Percentiles rank a stretch among this genome's conserved stretches.
Evolutionary conservation across 53 echinoderm and acorn worm species (phyloP).

Genomic region (Patiria pectinifera): DNA sequence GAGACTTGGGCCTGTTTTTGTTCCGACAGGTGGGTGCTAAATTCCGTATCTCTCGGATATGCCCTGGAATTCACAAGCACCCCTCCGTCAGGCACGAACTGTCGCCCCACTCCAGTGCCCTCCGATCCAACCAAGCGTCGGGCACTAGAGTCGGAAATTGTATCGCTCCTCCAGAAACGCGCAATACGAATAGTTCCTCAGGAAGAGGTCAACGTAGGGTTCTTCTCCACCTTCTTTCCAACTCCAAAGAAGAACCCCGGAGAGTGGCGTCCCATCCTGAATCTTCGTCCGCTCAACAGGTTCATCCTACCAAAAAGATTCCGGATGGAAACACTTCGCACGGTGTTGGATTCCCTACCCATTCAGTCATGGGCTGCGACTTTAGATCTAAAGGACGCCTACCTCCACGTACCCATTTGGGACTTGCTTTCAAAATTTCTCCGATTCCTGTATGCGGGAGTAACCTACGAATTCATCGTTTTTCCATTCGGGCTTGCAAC

Average conservation of each 20-base stretch:
- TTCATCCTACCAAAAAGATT: neutral
- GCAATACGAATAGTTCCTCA: no score
- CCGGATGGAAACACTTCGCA: constrained; percentile 25
- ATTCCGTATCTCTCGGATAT: neutral
- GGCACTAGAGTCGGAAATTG: neutral
- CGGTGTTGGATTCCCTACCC: no score
- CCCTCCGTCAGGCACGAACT: constrained; percentile 1
- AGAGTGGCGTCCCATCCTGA: neutral
- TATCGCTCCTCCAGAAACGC: constrained; percentile 4
- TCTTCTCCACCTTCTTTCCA: constrained; percentile 11
- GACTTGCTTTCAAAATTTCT: neutral
- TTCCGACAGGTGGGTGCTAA: constrained; percentile 4
- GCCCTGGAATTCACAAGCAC: constrained; percentile 8
- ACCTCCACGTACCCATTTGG: constrained; percentile 22
- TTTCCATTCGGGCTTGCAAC: constrained; percentile 7
- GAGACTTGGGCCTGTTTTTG: neutral
- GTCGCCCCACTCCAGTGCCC: neutral
- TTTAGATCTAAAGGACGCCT: constrained; percentile 24
- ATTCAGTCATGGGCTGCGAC: no score
- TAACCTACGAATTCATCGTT: neutral
- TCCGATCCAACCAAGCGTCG: neutral
- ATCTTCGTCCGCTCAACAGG: neutral
- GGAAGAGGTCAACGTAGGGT: no score
- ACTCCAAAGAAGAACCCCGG: neutral
- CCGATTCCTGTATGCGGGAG: neutral